Base-by-base conservation (phyloP, 2,797 vertebrate genomes). In the Bovichtus variegatus region DNA sequence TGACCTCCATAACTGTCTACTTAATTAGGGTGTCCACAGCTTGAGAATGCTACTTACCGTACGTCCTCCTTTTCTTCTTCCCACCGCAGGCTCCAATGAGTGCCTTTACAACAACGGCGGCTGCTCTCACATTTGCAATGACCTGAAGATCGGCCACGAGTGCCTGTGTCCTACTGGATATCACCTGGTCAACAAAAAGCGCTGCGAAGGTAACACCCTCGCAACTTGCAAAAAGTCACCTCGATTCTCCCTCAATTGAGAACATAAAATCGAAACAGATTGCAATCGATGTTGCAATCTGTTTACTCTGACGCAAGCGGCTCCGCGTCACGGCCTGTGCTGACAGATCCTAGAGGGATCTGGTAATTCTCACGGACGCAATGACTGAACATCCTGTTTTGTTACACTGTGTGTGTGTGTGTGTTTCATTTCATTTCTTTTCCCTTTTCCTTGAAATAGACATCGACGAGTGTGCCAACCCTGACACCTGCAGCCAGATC, bases 121-220 rank as follows among this genome's bases (percentile, higher is more conserved):
- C 64, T 98, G 97, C 79, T 96, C 96, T 36, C 96, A 98, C 19
- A 81, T 93, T 77, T 98, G 97, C 88, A 95, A 95, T 0, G 96
- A 98, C 88, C 94, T 97, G 51, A 97, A 95, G 91, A 94, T 98
- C 0, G 96, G 96, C 55, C 95, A 93, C 0, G 93, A 96, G 88
- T 98, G 97, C 66, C 83, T 95, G 43, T 98, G 97, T 71, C 95
- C 94, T 0, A 29, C 83, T 1, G 97, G 97, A 9, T 98, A 93
- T 85, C 81, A 0, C 11, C 90, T 97, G 46, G 87, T 83, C 3
- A 88, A 92, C 50, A 77, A 64, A 43, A 95, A 81, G 16, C 89
- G 51, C 25, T 98, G 97, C 16, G 91, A 97, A 96, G 97, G 97
- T 98, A 80, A 70, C 18, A 18, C 5, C 36, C 6, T 31, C 47